Percentiles rank a stretch among this genome's conserved stretches.
These are phyloP conservation scores for Cercopithecus neglectus DNA, from an alignment of 2,797 vertebrate genomes.

Conservation along the genomic window DNA sequence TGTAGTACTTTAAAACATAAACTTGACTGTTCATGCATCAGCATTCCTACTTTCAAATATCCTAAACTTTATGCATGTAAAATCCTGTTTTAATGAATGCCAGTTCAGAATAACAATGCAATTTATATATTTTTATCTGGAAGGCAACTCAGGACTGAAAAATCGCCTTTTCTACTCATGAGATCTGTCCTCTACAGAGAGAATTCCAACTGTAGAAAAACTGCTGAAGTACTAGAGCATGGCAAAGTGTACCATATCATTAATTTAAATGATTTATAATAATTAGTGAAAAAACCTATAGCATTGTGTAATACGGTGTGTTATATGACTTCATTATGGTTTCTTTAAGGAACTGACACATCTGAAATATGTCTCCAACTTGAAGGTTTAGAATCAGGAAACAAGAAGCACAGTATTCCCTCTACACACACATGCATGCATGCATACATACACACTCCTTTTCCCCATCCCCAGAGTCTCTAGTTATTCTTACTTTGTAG, in stretches of 20 bases:
- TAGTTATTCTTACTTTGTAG: neutral
- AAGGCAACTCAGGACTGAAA: constrained; percentile 40
- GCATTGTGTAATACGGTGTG: neutral
- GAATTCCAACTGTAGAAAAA: constrained; percentile 20
- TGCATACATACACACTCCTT: neutral
- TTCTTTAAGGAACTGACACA: constrained; percentile 35
- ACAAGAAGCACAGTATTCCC: neutral
- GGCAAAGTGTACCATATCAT: neutral
- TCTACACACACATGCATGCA: neutral
- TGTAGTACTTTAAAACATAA: constrained; percentile 26
- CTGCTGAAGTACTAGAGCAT: neutral
- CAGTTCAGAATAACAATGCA: constrained; percentile 6
- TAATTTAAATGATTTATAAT: constrained; percentile 23
- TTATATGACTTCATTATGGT: constrained; percentile 32
- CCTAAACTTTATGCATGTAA: constrained; percentile 24
- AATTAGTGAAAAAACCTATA: neutral
- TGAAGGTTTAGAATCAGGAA: constrained; percentile 45
- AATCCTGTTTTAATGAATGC: constrained; percentile 13
- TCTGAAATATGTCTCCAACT: constrained; percentile 38
- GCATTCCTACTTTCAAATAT: constrained; percentile 22
- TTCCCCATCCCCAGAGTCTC: neutral
- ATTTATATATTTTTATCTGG: constrained; percentile 38
- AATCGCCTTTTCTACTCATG: constrained; percentile 21
- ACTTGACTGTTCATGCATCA: neutral
- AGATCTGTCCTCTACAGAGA: neutral